Base-by-base conservation (phyloP, 2,888 invertebrate species). In the Thereva unica region DNA sequence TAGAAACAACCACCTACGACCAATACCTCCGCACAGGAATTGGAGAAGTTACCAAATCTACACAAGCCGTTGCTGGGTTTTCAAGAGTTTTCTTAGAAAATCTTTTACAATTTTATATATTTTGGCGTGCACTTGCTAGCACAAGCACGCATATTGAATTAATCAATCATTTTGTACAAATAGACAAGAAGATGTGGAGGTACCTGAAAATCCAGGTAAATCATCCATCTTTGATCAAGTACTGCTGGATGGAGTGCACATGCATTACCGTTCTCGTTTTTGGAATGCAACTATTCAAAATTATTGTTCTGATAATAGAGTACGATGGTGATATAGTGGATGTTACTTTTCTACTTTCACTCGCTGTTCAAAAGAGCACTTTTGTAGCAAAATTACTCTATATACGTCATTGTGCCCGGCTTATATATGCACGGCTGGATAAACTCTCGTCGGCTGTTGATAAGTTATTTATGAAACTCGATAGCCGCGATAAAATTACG, bases 1-100 rank as follows among this genome's bases (percentile, higher is more conserved):
- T 65, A n/a, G 65, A 61, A 7, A 66, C 65, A 38, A 65, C 55
- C 9, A 68, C 68, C 0, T 68, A 68, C 40, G 68, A 68, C 42
- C 55, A 65, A 35, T 68, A 68, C 47, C 42, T 68, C 5, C 65
- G 68, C 35, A 61, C 54, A 12, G 65, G 68, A 41, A 44, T 68
- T n/a, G 54, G 40, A 38, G 68, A 65, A 38, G 50, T 68, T 6
- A 55, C 61, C 3, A 23, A 12, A 41, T 68, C 68, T 0, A 66
- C 68, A 3, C 61, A 61, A 41, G 61, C 59, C 4, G 65, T 65
- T 5, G 65, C 66, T 2, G 50, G 59, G 7, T 68, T 68, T 38
- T 57, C 59, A 38, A 41, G 68, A 49, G 68, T 68, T 4, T 42
- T 65, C 9, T 47, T 68, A 7, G 68, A 68, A 61, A 68, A 65